Evolutionary conservation across 2,797 vertebrate genomes (phyloP).

Genomic region (Karalla daura): DNA sequence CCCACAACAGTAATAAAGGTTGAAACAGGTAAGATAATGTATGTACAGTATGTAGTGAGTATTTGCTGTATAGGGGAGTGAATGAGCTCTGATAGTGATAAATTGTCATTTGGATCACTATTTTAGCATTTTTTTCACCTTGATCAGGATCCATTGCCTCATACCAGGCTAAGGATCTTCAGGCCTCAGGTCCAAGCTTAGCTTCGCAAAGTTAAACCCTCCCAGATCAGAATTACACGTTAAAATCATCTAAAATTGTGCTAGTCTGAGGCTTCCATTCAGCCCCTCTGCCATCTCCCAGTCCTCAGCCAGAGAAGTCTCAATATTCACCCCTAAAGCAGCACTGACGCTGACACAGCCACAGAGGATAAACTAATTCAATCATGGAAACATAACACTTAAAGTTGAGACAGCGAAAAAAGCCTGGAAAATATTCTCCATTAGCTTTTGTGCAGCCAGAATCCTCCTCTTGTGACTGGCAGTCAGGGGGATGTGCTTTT

Average conservation of each 20-base stretch:
- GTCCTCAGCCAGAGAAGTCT: neutral
- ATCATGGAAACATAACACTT: neutral
- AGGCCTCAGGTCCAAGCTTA: too few species aligned
- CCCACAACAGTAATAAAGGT: too few species aligned
- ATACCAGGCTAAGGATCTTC: too few species aligned
- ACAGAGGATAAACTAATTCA: neutral
- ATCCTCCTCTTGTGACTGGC: conserved; percentile 2
- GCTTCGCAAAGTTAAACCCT: neutral
- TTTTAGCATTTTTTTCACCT: too few species aligned
- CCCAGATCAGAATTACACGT: neutral
- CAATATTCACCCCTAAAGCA: conserved; percentile 7
- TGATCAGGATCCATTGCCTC: too few species aligned
- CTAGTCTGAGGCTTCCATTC: neutral
- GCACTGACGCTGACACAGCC: neutral
- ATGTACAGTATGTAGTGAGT: too few species aligned
- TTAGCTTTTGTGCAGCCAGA: neutral
- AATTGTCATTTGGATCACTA: too few species aligned
- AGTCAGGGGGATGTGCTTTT: neutral
- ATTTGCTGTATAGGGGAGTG: too few species aligned
- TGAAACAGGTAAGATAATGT: too few species aligned
- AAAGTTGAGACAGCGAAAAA: neutral
- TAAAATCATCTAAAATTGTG: neutral
- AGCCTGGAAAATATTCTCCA: neutral
- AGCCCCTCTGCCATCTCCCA: conserved; percentile 1
- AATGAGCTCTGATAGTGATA: too few species aligned